phyloP scores from a whole-genome alignment of 2,888 invertebrate species.

The Amphipoea oculea region DNA sequence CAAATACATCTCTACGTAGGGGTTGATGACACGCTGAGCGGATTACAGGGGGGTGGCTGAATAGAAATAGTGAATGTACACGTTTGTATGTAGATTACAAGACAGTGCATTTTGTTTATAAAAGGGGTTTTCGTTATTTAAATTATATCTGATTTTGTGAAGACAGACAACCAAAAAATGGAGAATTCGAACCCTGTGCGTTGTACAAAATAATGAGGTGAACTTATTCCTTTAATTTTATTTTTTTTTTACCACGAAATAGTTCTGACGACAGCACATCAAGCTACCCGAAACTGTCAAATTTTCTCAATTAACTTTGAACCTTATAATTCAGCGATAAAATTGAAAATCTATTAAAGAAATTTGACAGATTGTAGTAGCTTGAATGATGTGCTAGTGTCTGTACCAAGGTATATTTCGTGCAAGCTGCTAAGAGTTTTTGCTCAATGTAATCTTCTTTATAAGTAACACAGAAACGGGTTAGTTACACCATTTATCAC shows the following conservation, averaged over 20 bases:
- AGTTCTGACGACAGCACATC: too few relatives aligned
- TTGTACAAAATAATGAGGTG: neutral
- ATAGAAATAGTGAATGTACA: conserved; percentile 8
- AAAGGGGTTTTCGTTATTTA: neutral
- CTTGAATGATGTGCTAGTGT: too few relatives aligned
- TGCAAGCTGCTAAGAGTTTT: neutral
- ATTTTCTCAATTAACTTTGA: too few relatives aligned
- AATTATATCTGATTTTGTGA: neutral
- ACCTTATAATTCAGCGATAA: too few relatives aligned
- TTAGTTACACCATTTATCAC: too few relatives aligned
- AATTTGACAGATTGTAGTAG: too few relatives aligned
- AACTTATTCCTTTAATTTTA: too few relatives aligned
- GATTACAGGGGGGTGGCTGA: conserved; percentile 37
- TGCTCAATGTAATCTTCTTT: neutral
- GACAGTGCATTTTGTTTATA: neutral
- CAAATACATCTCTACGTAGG: conserved; percentile 12
- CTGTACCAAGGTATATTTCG: neutral
- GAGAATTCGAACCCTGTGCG: neutral
- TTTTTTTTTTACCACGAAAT: too few relatives aligned
- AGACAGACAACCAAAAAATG: too few relatives aligned
- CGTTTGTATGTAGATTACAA: conserved; percentile 42
- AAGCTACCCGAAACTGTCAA: too few relatives aligned
- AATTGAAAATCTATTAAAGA: too few relatives aligned
- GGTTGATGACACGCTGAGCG: conserved; percentile 51
- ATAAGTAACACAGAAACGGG: too few relatives aligned